Base-by-base conservation (phyloP, 2,113 vertebrate species). In the Proterorhinus semilunaris region DNA sequence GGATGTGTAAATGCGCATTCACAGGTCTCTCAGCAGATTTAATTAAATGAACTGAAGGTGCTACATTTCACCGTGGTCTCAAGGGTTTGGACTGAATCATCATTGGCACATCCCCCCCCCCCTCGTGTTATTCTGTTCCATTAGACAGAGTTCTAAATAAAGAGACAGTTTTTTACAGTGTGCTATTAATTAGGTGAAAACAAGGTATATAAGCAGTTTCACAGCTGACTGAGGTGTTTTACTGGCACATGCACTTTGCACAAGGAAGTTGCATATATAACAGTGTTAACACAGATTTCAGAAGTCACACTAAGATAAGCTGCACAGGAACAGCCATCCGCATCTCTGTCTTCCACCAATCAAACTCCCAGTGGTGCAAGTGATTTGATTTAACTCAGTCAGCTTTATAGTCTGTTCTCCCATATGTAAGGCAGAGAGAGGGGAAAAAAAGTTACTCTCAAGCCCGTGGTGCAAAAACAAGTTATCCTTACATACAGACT, bases 181-280 rank as follows among this genome's bases (percentile, higher is more conserved):
- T 71, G 42, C 21, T 68, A 63, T 21, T 62, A 75, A 43, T 82
- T 71, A 76, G 62, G 36, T 69, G 65, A 57, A 80, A 52, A 66
- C 65, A 44, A 61, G 71, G 65, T 72, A 69, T 67, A 68, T 59
- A 62, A 72, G 67, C 68, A 81, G 55, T 62, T 42, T 79, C 64
- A 82, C 43, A 53, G 53, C 46, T 66, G 45, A 59, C 10, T 59
- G 58, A 69, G 57, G 47, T 75, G 59, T 74, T 72, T 44, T 12
- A 42, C 10, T 1, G 9, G 9, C 54, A 55, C 17, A 36, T 36
- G 3, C 27, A 13, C 13, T 7, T 7, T 2, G 8, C 47, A 49
- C 48, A 12, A 13, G 48, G 48, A 13, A 49, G 48, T 49, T 49
- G 48, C 13, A 49, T 36, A 27, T 27, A 36, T 36, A 36, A 36